Conservation (phyloP, 2,113 vertebrate species). For the Hippotragus niger region DNA sequence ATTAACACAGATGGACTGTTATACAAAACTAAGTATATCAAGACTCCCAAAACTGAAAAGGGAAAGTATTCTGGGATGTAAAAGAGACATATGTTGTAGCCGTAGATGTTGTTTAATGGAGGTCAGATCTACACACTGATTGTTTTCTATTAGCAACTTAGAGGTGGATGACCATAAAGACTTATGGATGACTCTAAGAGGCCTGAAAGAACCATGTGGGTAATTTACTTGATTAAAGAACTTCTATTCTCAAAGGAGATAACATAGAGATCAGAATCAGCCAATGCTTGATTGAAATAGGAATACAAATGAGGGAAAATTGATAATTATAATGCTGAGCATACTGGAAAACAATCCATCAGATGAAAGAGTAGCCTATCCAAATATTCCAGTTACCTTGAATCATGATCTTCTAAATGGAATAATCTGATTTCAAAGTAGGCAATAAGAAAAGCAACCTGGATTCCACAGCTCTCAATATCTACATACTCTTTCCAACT, state of each 20-base stretch:
- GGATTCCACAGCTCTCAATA: background rate
- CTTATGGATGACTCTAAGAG: background rate
- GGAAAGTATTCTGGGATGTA: conserved; percentile 22
- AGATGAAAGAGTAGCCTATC: background rate
- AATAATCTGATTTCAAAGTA: background rate
- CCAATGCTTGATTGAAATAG: background rate
- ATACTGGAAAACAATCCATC: background rate
- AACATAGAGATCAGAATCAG: conserved; percentile 7
- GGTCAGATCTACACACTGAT: background rate
- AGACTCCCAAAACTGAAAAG: conserved; percentile 12
- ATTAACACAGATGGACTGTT: conserved; percentile 56
- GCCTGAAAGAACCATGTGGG: background rate
- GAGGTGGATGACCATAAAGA: background rate
- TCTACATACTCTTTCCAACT: background rate
- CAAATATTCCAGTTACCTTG: background rate
- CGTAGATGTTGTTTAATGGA: background rate
- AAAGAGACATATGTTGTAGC: conserved; percentile 19
- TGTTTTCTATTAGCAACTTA: background rate
- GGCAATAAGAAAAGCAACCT: background rate
- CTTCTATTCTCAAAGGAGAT: conserved; percentile 11
- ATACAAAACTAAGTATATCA: conserved; percentile 39
- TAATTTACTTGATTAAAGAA: conserved; percentile 9
- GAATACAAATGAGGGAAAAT: conserved; percentile 37
- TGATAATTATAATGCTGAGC: background rate
- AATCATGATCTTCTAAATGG: background rate